A percentile compares a stretch with the other conserved stretches of the same genome.
These are phyloP conservation scores for Dryas iulia DNA, from an alignment of 1,140 invertebrate genomes.

Conservation along the genomic window DNA sequence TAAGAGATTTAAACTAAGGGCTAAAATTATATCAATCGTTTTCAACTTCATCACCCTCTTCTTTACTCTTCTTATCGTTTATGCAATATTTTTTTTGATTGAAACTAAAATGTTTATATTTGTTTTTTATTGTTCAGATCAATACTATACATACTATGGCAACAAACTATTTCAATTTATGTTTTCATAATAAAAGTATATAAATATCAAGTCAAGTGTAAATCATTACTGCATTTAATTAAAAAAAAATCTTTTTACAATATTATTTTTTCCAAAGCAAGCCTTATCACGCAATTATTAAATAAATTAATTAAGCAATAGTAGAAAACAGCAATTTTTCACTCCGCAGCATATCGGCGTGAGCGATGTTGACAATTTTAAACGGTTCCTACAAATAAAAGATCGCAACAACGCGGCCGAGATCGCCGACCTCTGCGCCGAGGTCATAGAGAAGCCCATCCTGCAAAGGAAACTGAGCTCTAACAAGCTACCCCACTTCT, in stretches of 20 bases:
- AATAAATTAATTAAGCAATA: neutral
- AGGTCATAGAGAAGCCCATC: neutral
- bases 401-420: neutral
- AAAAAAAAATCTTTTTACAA: neutral
- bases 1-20: too few relatives aligned
- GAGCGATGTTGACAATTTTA: conserved; percentile 8
- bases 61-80: too few relatives aligned
- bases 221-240: too few relatives aligned
- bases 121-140: neutral
- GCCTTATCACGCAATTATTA: neutral
- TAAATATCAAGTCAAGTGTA: neutral
- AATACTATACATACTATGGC: neutral
- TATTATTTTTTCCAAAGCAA: neutral
- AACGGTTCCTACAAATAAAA: neutral
- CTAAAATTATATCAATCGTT: too few relatives aligned
- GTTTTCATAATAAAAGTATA: neutral
- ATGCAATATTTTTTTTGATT: too few relatives aligned
- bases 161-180: neutral
- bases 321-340: neutral
- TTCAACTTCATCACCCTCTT: too few relatives aligned
- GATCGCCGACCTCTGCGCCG: neutral
- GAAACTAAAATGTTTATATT: neutral
- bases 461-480: conserved; percentile 1
- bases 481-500: conserved; percentile 20
- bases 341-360: conserved; percentile 32